Base-by-base conservation (phyloP, 1,140 invertebrate genomes). In the Calephelis nemesis region DNA sequence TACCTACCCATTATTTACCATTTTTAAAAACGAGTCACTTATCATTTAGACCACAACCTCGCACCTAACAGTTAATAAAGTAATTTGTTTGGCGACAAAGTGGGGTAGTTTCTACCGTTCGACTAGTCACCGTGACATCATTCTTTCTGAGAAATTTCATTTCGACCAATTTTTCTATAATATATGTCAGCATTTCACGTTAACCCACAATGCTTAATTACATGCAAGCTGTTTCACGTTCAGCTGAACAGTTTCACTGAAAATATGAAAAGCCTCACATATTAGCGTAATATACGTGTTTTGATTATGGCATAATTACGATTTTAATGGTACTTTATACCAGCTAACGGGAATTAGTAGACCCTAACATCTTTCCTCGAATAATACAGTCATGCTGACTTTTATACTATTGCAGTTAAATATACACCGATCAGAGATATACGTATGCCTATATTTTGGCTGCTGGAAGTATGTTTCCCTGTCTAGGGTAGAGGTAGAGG, bases 71-170 rank as follows among this genome's bases (percentile, higher is more conserved):
- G 54, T 60, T 60, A 60, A 60, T 60, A 60, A 60, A 60, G 30
- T 60, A 40, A 60, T 60, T 60, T 60, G 54, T 60, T 60, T 60
- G 54, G 19, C 54, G 54, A 60, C 54, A 60, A 60, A 60, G 54
- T 60, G 11, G 54, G 54, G 54, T 60, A 39, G 54, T 60, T 40
- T 60, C 54, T 39, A 60, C 30, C 30, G 54, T 60, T 60, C 54
- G 54, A 39, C 30, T 39, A 60, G 54, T 60, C 54, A 60, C 54
- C 54, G 39, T 60, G 54, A 60, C 54, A 60, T 60, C 54, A 60
- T 60, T 60, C 39, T 60, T 60, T 60, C 54, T 19, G 30, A 60
- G 54, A 60, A 60, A 60, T 60, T 60, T 60, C 54, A 58, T 58
- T 60, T 60, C 19, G 5, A 60, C 11, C 54, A 60, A 30, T 58